Conservation (phyloP, 2,797 vertebrate genomes). For the Hydrolagus colliei region DNA sequence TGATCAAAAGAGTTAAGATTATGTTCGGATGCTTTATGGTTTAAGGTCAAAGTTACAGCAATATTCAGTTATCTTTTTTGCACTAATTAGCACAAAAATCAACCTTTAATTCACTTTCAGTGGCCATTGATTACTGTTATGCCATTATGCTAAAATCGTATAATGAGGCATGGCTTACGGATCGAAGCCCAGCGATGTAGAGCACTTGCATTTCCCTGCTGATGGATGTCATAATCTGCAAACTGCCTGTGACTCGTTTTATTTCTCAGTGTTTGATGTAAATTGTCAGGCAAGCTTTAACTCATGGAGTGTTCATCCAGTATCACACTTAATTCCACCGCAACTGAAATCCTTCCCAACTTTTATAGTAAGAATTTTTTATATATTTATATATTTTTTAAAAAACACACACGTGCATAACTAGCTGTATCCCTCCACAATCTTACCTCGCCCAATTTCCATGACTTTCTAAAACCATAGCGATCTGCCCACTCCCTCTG, state of each 20-base stretch:
- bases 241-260: constrained; percentile 27
- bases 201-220: constrained; percentile 20
- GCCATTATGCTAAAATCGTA: constrained; percentile 27
- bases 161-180: constrained; percentile 23
- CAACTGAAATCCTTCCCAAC: background rate
- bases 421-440: no score
- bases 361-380: background rate
- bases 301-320: background rate
- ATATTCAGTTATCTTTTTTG: constrained; percentile 32
- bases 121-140: constrained; percentile 31
- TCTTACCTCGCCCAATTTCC: no score
- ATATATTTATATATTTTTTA: background rate
- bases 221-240: constrained; percentile 30
- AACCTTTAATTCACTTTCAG: constrained; percentile 30
- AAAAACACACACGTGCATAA: no score
- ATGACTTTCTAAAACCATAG: no score
- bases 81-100: constrained; percentile 32
- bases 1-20: background rate
- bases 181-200: background rate
- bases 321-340: background rate
- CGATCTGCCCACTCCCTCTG: no score
- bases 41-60: constrained; percentile 29
- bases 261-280: constrained; percentile 20
- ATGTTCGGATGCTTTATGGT: constrained; percentile 2
- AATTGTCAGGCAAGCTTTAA: background rate